A percentile compares a stretch with the other conserved stretches of the same genome.
phyloP scores from a whole-genome alignment of 2,888 invertebrate species.

The Ceratothoa steindachneri region DNA sequence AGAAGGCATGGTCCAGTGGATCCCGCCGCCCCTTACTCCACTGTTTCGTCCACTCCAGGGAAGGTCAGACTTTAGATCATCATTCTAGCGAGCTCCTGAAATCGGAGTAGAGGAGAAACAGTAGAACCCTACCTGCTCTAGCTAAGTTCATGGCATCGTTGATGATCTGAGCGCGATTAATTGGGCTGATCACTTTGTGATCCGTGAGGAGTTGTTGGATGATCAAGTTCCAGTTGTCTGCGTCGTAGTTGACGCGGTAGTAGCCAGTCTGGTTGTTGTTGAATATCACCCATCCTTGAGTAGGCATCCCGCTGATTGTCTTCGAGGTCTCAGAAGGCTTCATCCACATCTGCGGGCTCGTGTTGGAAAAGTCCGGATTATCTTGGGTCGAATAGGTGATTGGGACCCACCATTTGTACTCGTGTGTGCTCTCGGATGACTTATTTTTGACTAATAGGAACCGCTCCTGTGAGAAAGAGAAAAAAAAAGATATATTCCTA shows the following conservation, averaged over 20 bases:
- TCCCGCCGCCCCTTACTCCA: no score
- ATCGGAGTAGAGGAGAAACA: no score
- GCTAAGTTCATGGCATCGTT: conserved; percentile 61
- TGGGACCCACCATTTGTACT: conserved; percentile 61
- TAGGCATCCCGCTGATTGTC: conserved; percentile 25
- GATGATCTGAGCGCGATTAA: conserved; percentile 80
- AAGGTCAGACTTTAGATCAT: no score
- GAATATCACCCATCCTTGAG: conserved; percentile 64
- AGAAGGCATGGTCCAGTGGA: no score
- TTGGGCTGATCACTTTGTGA: conserved; percentile 65
- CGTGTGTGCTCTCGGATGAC: conserved; percentile 48
- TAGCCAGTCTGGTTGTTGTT: conserved; percentile 78
- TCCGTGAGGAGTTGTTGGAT: conserved; percentile 63
- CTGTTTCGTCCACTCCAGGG: no score
- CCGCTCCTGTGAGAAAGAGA: conserved; percentile 57
- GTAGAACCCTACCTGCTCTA: conserved; percentile 16
- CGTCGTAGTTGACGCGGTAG: conserved; percentile 69
- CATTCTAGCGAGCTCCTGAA: no score
- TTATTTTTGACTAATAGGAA: conserved; percentile 60
- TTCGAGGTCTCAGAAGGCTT: conserved; percentile 52
- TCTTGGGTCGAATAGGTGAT: conserved; percentile 59
- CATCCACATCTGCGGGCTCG: conserved; percentile 60
- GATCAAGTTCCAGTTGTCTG: conserved; percentile 70
- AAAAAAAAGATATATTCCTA: no score
- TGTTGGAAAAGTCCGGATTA: conserved; percentile 57